Evolutionary conservation across 2,888 invertebrate species (phyloP), one percentile per base, ranked within the genome.

Genomic region (Standfussiana lucernea): DNA sequence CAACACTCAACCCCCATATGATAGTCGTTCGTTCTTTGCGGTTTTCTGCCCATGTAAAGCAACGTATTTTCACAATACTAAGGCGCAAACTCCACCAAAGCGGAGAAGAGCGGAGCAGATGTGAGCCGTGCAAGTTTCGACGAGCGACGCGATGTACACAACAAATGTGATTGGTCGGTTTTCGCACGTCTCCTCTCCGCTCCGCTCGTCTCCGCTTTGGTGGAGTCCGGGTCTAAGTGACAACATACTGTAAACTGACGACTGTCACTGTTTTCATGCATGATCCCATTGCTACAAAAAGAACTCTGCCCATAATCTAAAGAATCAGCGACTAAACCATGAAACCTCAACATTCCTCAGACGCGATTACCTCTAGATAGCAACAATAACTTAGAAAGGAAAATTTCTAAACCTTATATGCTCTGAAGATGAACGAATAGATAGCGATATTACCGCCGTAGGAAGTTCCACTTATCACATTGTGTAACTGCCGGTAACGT

Each of bases 381-480:
- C 10, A 18, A 28, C 28, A 28, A 1, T 24, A 32, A 21, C 37
- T 21, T 45, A 45, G 37, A 74, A 67, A 56, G 53, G 28, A 24
- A 74, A 47, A 32, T 75, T 32, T 74, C 35, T 35, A 62, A 53
- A 74, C 53, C 15, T 69, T 32, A 50, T 37, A 15, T 32, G 18
- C 45, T 66, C 28, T n/a, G 10, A 11, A 64, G 79, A 79, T 81
- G 47, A 47, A 74, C 11, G 68, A 78, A 76, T 45, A 78, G 62
- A 81, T 64, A 78, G 53, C 40, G 21, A 68, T 56, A 42, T 61
- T 76, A 76, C 24, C 53, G 15, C 18, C 8, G 37, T 47, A 79
- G 82, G 82, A 81, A 81, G 67, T 66, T 32, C 79, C 61, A 81
- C 79, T 81, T 79, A 75, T 28, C 45, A 28, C 35, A 75, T 56